Evolutionary conservation across 2,113 vertebrate species (phyloP), one percentile per base, ranked within the genome.

Genomic region (Onychorhynchus coronatus): DNA sequence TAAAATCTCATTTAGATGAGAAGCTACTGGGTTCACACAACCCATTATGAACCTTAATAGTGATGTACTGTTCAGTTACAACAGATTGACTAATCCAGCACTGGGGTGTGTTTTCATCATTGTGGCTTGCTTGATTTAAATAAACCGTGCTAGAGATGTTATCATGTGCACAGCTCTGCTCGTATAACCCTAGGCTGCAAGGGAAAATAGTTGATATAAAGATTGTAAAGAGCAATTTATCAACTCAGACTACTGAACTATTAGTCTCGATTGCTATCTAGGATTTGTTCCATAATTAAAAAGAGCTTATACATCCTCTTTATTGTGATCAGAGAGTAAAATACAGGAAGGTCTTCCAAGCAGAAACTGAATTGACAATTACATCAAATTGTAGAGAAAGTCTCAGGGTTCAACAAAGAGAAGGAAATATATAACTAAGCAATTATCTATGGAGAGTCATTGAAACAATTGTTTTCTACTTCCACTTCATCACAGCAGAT

Each of bases 31-130:
- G 89, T 97, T 98, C 97, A 94, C 84, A 92, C 93, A 97, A 94
- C 50, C 65, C 97, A 98, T 97, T 97, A 97, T 91, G 93, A 97
- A 94, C 91, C 55, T 79, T 97, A 97, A 98, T 96, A 94, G 85
- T 93, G 95, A 96, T 88, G 61, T 91, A 95, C 58, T 95, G 62
- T 88, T 96, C 85, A 82, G 76, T 85, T 92, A 90, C 91, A 93
- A 92, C 85, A 96, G 89, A 95, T 21, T 81, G 88, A 86, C 75
- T 95, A 97, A 97, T 85, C 74, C 96, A 98, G 96, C 92, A 72
- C 62, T 95, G 83, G 67, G 58, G 23, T 84, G 30, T 78, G 79
- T 68, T 96, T 95, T 77, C 88, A 90, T 85, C 80, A 56, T 53
- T 50, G 46, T 68, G 46, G 18, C 24, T 93, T 85, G 17, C 78